Conservation (phyloP, 2,797 vertebrate species). For the Megaceryle alcyon region DNA sequence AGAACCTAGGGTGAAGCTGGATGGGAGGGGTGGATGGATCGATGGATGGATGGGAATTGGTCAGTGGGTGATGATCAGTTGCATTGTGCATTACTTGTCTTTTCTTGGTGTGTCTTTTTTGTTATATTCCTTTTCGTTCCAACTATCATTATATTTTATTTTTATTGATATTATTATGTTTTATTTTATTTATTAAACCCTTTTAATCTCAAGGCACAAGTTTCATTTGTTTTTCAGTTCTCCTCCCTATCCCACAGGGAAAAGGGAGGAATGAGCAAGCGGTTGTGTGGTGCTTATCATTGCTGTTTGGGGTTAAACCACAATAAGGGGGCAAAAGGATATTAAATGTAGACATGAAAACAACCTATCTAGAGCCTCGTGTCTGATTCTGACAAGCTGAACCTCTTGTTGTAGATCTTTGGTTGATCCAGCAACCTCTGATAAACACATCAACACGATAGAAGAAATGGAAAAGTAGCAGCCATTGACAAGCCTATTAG, state of each 20-base stretch:
- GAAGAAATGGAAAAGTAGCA: neutral
- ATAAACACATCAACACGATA: neutral
- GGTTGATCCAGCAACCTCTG: neutral
- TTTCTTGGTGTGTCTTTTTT: neutral
- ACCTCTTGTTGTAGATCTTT: neutral
- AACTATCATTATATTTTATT: neutral
- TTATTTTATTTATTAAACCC: neutral
- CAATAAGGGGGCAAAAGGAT: neutral
- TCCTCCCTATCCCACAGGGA: neutral
- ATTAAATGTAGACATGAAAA: neutral
- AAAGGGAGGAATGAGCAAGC: neutral
- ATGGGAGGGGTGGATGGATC: neutral
- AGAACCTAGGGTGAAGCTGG: neutral
- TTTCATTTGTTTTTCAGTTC: neutral
- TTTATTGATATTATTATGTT: neutral
- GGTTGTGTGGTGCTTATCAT: neutral
- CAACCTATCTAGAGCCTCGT: neutral
- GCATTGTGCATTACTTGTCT: neutral
- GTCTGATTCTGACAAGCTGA: neutral
- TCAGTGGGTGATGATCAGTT: neutral
- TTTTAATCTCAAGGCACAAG: neutral
- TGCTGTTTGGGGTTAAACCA: neutral
- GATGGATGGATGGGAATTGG: neutral
- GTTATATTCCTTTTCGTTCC: neutral
- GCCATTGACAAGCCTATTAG: neutral